Conservation (phyloP, 1,140 invertebrate genomes). For the Lepidurus apus region DNA sequence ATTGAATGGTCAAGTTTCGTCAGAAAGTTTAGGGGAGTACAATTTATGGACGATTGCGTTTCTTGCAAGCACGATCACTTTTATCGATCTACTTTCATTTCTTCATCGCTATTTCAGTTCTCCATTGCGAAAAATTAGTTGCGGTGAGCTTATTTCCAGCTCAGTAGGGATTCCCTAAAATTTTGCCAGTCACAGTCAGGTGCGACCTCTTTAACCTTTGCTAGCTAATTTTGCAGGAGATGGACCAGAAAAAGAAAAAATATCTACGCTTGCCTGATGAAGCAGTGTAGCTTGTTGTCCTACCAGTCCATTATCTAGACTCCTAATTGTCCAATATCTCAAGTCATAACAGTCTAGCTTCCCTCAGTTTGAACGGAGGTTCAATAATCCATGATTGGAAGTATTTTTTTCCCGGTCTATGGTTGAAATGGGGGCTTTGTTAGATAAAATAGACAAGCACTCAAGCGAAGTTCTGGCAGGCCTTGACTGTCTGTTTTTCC, state of each 20-base stretch:
- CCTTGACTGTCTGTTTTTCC: too few relatives aligned
- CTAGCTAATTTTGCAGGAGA: not conserved
- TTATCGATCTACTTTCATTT: constrained; percentile 13
- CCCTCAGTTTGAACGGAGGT: too few relatives aligned
- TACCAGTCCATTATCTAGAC: too few relatives aligned
- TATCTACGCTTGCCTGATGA: not conserved
- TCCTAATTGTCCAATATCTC: too few relatives aligned
- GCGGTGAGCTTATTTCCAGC: not conserved
- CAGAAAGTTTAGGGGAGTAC: not conserved
- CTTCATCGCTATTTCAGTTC: not conserved
- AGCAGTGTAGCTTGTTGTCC: not conserved
- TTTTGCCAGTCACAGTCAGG: constrained; percentile 14
- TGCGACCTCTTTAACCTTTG: not conserved
- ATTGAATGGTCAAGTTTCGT: not conserved
- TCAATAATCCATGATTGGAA: too few relatives aligned
- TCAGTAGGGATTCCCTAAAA: not conserved
- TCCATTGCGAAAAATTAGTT: constrained; percentile 6
- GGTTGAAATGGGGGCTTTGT: too few relatives aligned
- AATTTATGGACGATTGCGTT: constrained; percentile 9
- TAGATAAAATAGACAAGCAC: too few relatives aligned
- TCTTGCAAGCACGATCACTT: constrained; percentile 14
- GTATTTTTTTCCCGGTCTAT: too few relatives aligned
- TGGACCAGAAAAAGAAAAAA: not conserved
- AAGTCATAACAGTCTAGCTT: too few relatives aligned
- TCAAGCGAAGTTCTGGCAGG: too few relatives aligned